Conservation (phyloP, 2,797 vertebrate species). For the Sebastolobus altivelis region DNA sequence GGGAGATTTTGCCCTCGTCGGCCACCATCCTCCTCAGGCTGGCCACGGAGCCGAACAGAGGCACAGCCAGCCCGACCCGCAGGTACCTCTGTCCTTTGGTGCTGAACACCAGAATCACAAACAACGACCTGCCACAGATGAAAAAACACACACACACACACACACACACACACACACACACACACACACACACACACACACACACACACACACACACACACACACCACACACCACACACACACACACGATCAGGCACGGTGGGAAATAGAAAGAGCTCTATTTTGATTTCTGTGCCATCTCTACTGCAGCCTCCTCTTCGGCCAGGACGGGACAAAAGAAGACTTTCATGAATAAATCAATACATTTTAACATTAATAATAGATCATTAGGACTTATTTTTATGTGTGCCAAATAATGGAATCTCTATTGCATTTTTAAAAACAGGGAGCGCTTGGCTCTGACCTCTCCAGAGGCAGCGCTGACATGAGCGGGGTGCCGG, state of each 20-base stretch:
- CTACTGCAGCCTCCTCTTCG: constrained; percentile 26
- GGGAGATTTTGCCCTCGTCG: constrained; percentile 88
- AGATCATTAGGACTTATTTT: constrained; percentile 75
- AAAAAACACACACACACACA: background rate
- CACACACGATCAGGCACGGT: constrained; percentile 25
- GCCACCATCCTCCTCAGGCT: constrained; percentile 90
- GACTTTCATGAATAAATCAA: constrained; percentile 79
- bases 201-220: constrained; percentile 34
- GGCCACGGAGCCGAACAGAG: constrained; percentile 88
- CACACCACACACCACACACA: background rate
- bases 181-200: background rate
- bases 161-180: constrained; percentile 7
- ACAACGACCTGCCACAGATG: constrained; percentile 86
- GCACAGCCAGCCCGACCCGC: constrained; percentile 90
- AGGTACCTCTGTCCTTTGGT: constrained; percentile 89
- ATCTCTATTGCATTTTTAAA: constrained; percentile 80
- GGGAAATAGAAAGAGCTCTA: background rate
- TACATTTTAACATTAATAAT: constrained; percentile 82
- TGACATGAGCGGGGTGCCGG: constrained; percentile 58
- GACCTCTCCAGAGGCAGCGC: constrained; percentile 66
- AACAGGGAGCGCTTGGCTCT: constrained; percentile 49
- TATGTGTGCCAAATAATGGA: constrained; percentile 78
- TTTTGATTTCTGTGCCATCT: constrained; percentile 47
- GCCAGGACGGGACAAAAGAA: constrained; percentile 67
- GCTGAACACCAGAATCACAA: constrained; percentile 91